phyloP scores from a whole-genome alignment of 1,140 invertebrate species.

The Onthophagus taurus region DNA sequence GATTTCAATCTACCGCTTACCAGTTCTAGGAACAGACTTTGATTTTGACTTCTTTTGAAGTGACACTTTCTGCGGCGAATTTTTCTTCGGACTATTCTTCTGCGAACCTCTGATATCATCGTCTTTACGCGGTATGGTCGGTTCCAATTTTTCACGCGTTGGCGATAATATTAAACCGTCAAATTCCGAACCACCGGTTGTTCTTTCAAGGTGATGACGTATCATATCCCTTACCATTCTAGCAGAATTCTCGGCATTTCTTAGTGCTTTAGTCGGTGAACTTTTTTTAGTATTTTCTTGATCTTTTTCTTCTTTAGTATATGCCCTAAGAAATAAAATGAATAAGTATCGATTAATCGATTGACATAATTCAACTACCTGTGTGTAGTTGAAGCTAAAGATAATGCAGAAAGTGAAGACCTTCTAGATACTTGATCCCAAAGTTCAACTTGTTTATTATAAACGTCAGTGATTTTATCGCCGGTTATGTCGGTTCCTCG shows the following conservation, averaged over 20 bases:
- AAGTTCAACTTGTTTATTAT: conserved; percentile 71
- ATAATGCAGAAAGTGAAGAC: conserved; percentile 78
- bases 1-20: conserved; percentile 11
- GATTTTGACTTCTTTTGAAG: conserved; percentile 22
- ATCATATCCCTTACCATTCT: conserved; percentile 45
- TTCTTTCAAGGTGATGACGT: conserved; percentile 60
- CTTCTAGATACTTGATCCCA: conserved; percentile 84
- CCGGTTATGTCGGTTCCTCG: conserved; percentile 80
- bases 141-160: conserved; percentile 61
- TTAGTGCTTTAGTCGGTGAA: conserved; percentile 51
- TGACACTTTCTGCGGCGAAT: conserved; percentile 35
- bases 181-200: conserved; percentile 49
- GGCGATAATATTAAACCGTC: conserved; percentile 49
- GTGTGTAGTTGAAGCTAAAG: conserved; percentile 74
- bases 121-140: conserved; percentile 53
- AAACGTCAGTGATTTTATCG: conserved; percentile 64
- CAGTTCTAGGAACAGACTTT: conserved; percentile 18
- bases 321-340: conserved; percentile 52
- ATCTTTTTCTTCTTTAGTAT: conserved; percentile 80
- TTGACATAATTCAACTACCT: conserved; percentile 41
- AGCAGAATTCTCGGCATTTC: conserved; percentile 41
- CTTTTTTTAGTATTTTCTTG: conserved; percentile 74
- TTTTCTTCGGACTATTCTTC: conserved; percentile 58
- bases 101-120: conserved; percentile 48
- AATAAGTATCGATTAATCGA: neutral